Percentiles rank a stretch among this genome's conserved stretches.
These are phyloP conservation scores for Melanerpes aurifrons DNA, from an alignment of 2,113 vertebrate species.

Conservation along the genomic window DNA sequence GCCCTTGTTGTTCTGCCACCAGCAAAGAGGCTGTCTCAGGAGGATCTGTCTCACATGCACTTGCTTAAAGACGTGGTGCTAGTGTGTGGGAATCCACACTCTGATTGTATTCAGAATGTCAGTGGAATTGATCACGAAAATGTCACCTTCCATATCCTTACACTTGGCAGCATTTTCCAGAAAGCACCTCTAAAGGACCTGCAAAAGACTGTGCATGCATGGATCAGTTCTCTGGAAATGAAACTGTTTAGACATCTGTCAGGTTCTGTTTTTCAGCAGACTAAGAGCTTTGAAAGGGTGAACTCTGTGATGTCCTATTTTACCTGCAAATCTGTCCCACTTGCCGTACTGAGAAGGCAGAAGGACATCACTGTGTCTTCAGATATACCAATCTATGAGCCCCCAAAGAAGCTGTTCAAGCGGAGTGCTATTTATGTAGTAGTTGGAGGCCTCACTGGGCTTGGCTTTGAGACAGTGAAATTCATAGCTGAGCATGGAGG, in stretches of 20 bases:
- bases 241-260: conserved; percentile 1
- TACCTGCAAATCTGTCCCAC: conserved; percentile 41
- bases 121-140: conserved; percentile 61
- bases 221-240: conserved; percentile 77
- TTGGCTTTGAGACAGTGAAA: conserved; percentile 88
- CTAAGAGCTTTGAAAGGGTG: background rate
- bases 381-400: conserved; percentile 66
- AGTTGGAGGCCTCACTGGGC: conserved; percentile 84
- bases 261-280: conserved; percentile 47
- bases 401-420: conserved; percentile 74
- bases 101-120: conserved; percentile 7
- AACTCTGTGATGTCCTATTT: conserved; percentile 77
- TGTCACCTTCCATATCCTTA: conserved; percentile 72
- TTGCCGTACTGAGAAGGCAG: conserved; percentile 68
- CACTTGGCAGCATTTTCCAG: conserved; percentile 75
- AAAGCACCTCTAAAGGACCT: conserved; percentile 74
- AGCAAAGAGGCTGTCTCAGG: conserved; percentile 44
- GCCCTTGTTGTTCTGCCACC: conserved; percentile 81
- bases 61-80: conserved; percentile 76
- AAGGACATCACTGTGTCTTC: conserved; percentile 12
- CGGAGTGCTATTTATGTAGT: conserved; percentile 80
- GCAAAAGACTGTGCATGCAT: conserved; percentile 63
- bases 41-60: conserved; percentile 3
- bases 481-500: conserved; percentile 84
- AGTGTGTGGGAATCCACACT: conserved; percentile 66